Percentiles rank a stretch among this genome's conserved stretches.
phyloP scores from a whole-genome alignment of 2,888 invertebrate species.

The Watsonalla cultraria region DNA sequence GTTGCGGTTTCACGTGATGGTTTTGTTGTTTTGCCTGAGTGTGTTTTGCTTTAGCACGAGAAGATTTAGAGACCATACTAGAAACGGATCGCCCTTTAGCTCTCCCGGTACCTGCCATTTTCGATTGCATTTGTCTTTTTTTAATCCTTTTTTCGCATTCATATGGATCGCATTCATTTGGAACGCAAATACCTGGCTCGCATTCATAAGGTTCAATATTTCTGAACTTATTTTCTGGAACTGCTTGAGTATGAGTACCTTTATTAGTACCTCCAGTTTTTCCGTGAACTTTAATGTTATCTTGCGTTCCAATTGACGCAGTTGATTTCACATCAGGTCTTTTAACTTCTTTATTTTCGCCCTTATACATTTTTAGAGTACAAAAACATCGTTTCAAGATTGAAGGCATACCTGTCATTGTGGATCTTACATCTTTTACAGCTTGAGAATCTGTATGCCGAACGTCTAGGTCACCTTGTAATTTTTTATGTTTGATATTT shows the following conservation, averaged over 20 bases:
- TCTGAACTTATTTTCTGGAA: conserved; percentile 2
- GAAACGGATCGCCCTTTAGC: conserved; percentile 5
- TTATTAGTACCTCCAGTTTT: conserved; percentile 8
- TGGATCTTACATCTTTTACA: conserved; percentile 15
- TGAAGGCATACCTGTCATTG: conserved; percentile 18
- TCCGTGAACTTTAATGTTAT: background rate
- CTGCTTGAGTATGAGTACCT: conserved; percentile 11
- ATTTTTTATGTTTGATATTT: conserved; percentile 9
- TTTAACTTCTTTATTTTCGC: conserved; percentile 1
- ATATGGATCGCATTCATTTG: conserved; percentile 32
- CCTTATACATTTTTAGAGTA: conserved; percentile 28
- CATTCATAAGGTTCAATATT: conserved; percentile 32
- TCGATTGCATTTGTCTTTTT: conserved; percentile 12
- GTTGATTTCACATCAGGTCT: background rate
- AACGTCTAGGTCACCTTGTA: conserved; percentile 9
- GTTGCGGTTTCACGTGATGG: background rate
- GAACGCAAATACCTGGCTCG: conserved; percentile 34
- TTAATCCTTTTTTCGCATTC: conserved; percentile 30
- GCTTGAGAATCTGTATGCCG: conserved; percentile 22
- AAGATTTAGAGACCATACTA: conserved; percentile 4
- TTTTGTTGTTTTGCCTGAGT: conserved; percentile 4
- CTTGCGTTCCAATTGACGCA: background rate
- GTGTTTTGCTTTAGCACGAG: conserved; percentile 7
- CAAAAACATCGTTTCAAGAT: conserved; percentile 39
- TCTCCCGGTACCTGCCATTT: conserved; percentile 11